A percentile compares a stretch with the other conserved stretches of the same genome.
Conservation (phyloP, 2,113 vertebrate species). For the Dunckerocampus dactyliophorus region DNA sequence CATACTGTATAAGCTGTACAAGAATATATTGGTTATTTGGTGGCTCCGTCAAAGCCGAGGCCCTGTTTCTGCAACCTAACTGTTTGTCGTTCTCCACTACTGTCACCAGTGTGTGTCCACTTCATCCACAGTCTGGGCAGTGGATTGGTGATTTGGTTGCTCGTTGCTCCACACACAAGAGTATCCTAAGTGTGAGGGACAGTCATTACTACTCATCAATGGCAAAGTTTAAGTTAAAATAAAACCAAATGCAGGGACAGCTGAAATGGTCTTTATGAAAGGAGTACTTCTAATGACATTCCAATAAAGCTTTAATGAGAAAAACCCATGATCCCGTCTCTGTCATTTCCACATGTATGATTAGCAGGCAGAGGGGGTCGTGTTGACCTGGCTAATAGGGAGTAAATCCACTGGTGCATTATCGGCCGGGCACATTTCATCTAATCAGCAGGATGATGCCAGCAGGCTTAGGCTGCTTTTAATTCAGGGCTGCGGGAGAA, state of each 20-base stretch:
- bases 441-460: constrained; percentile 74
- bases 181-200: constrained; percentile 19
- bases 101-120: constrained; percentile 14
- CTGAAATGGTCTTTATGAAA: constrained; percentile 20
- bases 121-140: constrained; percentile 25
- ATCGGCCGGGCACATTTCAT: constrained; percentile 72
- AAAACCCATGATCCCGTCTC: constrained; percentile 36
- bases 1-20: background rate
- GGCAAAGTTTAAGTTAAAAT: constrained; percentile 37
- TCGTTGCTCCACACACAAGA: constrained; percentile 33
- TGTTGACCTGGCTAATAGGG: constrained; percentile 70
- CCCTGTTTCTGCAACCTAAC: constrained; percentile 12
- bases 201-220: constrained; percentile 47
- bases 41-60: constrained; percentile 1
- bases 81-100: constrained; percentile 4
- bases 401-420: constrained; percentile 70
- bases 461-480: constrained; percentile 67
- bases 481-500: constrained; percentile 64
- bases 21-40: no score
- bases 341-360: constrained; percentile 52
- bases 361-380: constrained; percentile 61
- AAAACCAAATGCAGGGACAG: constrained; percentile 20
- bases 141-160: constrained; percentile 31
- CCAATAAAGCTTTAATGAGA: constrained; percentile 8
- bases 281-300: constrained; percentile 36